Base-by-base conservation (phyloP, 2,113 vertebrate genomes). In the Ondatra zibethicus region DNA sequence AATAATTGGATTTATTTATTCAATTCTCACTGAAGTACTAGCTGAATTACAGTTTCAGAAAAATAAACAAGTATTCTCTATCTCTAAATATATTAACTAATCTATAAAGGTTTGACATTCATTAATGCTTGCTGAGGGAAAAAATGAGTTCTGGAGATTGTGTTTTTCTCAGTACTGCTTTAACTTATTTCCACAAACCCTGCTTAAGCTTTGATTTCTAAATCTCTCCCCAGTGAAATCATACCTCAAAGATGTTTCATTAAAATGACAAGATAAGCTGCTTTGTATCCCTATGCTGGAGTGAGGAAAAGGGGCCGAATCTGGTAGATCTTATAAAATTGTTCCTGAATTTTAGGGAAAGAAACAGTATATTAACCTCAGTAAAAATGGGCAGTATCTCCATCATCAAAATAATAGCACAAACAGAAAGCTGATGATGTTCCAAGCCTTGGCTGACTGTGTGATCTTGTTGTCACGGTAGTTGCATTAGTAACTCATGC, bases 211-310 rank as follows among this genome's bases (percentile, higher is more conserved):
- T 94, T 96, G 95, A 97, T 96, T 97, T 96, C 84, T 94, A 94
- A 95, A 94, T 95, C 93, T 97, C 90, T 98, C 93, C 96, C 95
- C 75, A 97, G 96, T 96, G 96, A 97, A 96, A 95, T 97, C 93
- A 95, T 75, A 94, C 92, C 92, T 97, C 97, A 93, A 96, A 96
- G 68, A 95, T 96, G 73, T 93, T 96, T 96, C 93, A 92, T 97
- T 96, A 92, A 96, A 98, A 96, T 96, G 97, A 97, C 90, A 94
- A 94, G 70, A 97, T 94, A 97, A 96, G 84, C 96, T 96, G 61
- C 50, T 82, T 96, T 84, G 36, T 76, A 61, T 96, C 75, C 63
- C 23, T 93, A 1, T 97, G 75, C 82, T 92, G 5, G 27, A 94
- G 33, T 92, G 10, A 58, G 50, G 42, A n/a, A 92, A 95, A 73